Evolutionary conservation across 2,888 invertebrate genomes (phyloP).

Genomic region (Coremacera marginata): DNA sequence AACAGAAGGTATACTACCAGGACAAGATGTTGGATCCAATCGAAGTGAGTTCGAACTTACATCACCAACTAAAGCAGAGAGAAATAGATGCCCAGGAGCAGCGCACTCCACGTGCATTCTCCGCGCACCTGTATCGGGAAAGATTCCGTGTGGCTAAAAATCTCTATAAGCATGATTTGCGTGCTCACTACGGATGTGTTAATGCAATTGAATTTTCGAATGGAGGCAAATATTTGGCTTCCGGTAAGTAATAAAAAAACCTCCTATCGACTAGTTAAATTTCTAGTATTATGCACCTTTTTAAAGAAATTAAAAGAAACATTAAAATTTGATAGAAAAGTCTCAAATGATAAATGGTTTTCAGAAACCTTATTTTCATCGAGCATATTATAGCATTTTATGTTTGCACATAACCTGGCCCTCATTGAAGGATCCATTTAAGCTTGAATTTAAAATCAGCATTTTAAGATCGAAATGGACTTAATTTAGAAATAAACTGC

Average conservation of each 20-base stretch:
- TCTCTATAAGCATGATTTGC: constrained; percentile 85
- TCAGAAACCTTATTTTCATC: too few relatives aligned
- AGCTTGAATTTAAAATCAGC: too few relatives aligned
- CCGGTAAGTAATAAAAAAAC: constrained; percentile 76
- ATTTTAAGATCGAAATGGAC: too few relatives aligned
- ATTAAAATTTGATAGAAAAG: too few relatives aligned
- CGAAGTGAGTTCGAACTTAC: constrained; percentile 45
- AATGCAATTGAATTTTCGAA: constrained; percentile 96
- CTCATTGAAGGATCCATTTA: too few relatives aligned
- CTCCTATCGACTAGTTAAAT: not conserved
- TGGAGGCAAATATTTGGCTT: constrained; percentile 87
- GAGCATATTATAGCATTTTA: too few relatives aligned
- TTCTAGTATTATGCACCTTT: not conserved
- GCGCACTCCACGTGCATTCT: constrained; percentile 51
- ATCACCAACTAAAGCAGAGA: constrained; percentile 49
- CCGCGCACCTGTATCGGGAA: constrained; percentile 67
- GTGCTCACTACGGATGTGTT: constrained; percentile 94
- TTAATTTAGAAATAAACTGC: too few relatives aligned
- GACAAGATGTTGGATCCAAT: constrained; percentile 47
- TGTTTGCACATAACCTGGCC: too few relatives aligned
- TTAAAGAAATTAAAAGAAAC: not conserved
- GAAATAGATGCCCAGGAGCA: constrained; percentile 47
- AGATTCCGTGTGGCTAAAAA: constrained; percentile 79
- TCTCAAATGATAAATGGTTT: too few relatives aligned
- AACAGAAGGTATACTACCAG: not conserved